Conservation (phyloP, 2,797 vertebrate genomes). For the Phrynocephalus vlangalii region DNA sequence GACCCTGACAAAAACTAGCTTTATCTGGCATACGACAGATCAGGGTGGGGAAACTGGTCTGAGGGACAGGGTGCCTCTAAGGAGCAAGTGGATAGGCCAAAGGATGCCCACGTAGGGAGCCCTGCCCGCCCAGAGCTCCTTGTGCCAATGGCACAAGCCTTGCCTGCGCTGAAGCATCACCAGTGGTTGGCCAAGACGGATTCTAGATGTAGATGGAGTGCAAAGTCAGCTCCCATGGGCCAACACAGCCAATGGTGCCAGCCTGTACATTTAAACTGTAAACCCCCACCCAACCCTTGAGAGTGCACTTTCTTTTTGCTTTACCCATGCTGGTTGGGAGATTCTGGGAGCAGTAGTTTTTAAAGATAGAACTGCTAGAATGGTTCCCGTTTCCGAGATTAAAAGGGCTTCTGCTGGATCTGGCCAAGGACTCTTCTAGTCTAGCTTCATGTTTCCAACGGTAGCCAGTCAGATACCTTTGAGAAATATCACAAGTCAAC, state of each 20-base stretch:
- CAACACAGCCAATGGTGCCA: too few species aligned
- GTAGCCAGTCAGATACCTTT: neutral
- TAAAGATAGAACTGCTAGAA: too few species aligned
- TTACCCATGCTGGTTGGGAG: neutral
- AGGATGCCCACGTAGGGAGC: neutral
- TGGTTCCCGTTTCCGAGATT: too few species aligned
- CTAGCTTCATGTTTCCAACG: neutral
- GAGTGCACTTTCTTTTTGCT: neutral
- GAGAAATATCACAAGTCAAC: neutral
- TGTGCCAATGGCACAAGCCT: neutral
- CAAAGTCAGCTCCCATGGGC: too few species aligned
- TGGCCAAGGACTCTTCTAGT: neutral
- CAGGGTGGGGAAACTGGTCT: neutral
- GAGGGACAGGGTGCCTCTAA: neutral
- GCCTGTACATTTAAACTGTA: too few species aligned
- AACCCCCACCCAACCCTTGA: too few species aligned
- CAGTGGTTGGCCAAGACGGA: too few species aligned
- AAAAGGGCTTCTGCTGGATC: neutral
- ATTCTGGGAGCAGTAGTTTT: too few species aligned
- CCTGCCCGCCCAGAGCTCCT: neutral
- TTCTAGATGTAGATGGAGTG: too few species aligned
- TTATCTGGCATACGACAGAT: neutral
- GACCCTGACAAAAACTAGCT: neutral
- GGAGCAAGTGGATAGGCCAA: neutral
- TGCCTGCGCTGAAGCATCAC: neutral